Percentiles rank a stretch among this genome's conserved stretches.
Conservation (phyloP, 2,797 vertebrate genomes). For the Coendou prehensilis region DNA sequence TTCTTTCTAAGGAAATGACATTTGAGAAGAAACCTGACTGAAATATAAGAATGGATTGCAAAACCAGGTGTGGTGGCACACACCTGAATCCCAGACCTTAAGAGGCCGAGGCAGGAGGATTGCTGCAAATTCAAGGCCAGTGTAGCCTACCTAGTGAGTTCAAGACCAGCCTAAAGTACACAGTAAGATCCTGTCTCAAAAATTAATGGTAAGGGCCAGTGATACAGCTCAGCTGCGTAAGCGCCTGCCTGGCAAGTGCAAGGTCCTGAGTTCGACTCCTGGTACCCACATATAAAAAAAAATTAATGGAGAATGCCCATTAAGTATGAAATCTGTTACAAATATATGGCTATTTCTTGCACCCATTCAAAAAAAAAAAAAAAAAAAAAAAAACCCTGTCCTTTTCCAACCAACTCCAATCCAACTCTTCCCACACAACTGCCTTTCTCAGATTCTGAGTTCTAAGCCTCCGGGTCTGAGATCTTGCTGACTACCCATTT, state of each 20-base stretch:
- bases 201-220: neutral
- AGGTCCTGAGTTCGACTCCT: too few relatives aligned
- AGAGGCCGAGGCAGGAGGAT: neutral
- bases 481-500: neutral
- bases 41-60: conserved; percentile 48
- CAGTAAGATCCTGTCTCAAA: neutral
- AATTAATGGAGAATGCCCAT: neutral
- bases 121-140: neutral
- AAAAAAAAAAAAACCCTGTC: neutral
- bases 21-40: conserved; percentile 41
- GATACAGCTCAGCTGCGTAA: too few relatives aligned
- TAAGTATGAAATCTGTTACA: neutral
- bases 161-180: neutral
- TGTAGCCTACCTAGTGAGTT: neutral
- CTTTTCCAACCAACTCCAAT: neutral
- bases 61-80: neutral
- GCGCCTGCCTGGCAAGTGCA: too few relatives aligned
- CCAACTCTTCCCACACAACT: neutral
- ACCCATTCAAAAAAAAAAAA: neutral
- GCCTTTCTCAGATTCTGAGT: neutral
- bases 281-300: neutral
- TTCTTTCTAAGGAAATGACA: conserved; percentile 24
- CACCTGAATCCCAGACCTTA: neutral
- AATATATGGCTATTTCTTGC: neutral
- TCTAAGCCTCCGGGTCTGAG: neutral